Evolutionary conservation across 1,140 invertebrate species (phyloP), one percentile per base, ranked within the genome.

Genomic region (Brachionus koreanus): DNA sequence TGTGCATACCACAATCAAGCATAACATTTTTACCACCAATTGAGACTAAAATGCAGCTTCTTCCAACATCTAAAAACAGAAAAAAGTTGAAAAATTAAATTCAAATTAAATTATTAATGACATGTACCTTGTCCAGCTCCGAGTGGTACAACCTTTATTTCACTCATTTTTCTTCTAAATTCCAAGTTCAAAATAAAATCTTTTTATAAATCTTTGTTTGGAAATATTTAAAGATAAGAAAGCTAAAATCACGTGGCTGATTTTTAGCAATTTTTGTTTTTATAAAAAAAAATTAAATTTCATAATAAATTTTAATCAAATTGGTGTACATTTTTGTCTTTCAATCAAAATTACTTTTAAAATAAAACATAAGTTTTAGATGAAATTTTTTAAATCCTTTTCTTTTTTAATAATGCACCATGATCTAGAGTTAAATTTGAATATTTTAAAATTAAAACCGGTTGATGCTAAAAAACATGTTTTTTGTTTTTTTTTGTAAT

Each of bases 1-100:
- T 99, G 87, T 99, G 98, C 97, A 99, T 99, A 46, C 98, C 98
- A 90, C 97, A 99, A 87, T 99, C 98, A 29, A 99, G 88, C 98
- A 99, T 99, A 65, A 99, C 94, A 89, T 98, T 98, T 89, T 98
- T 98, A 12, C 95, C 95, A 63, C 95, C 96, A 90, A 99, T 96
- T 0, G 94, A 93, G 0, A 99, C 91, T 10, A 99, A 88, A 84
- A 99, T 95, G 86, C 98, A 99, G 87, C 96, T 98, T 75, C 98
- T 90, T 0, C 98, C 98, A 37, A 99, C 98, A 93, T 99, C 98
- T 82, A 65, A 43, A 74, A 74, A 74, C 12, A 52, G 9, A 39
- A 4, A 39, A 39, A 46, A 46, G 5, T n/a, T 46, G 10, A 52
- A 52, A 52, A 6, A 33, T 1, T 77, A n/a, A n/a, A n/a, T 37